Base-by-base conservation (phyloP, 2,113 vertebrate genomes). In the Sapayoa aenigma region DNA sequence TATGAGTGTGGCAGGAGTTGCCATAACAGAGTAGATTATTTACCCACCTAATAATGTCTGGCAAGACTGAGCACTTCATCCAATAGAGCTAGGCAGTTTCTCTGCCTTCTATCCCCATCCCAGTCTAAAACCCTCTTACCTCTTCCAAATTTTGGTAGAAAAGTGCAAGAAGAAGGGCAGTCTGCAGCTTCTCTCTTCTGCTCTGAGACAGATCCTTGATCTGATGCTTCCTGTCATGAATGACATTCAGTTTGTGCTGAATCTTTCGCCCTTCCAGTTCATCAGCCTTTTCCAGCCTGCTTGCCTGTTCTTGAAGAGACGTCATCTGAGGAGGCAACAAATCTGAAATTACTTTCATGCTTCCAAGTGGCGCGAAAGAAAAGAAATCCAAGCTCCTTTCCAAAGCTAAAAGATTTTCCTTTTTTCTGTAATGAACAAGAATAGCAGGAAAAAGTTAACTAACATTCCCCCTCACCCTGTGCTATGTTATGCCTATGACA, bases 141-240 rank as follows among this genome's bases (percentile, higher is more conserved):
- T 99, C 98, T 17, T 95, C 81, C 6, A 97, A 80, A 6, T 98
- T 98, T 49, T 98, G 95, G 94, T 96, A 96, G 96, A 99, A 99
- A 90, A 97, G 77, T 17, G 98, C 97, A 42, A 98, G 65, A 77
- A 97, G 96, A 82, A 98, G 97, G 41, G 98, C 96, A 4, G 97
- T 97, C 41, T 98, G 97, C 66, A 99, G 97, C 90, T 98, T 97
- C 28, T 98, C 96, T 50, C 86, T 93, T 46, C 98, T 98, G 11
- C 91, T 97, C 82, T 96, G 84, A 2, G 98, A 98, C 5, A 99
- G 97, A 71, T 97, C 87, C 90, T 98, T 98, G 91, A 99, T 98
- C 71, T 77, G 97, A 7, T 37, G 87, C 9, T 97, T 98, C 35
- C 89, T 97, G 59, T 97, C 92, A 55, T 67, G 73, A 35, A 99